Percentiles rank a stretch among this genome's conserved stretches.
phyloP scores from a whole-genome alignment of 2,888 invertebrate species.

The Mythimna albipuncta region DNA sequence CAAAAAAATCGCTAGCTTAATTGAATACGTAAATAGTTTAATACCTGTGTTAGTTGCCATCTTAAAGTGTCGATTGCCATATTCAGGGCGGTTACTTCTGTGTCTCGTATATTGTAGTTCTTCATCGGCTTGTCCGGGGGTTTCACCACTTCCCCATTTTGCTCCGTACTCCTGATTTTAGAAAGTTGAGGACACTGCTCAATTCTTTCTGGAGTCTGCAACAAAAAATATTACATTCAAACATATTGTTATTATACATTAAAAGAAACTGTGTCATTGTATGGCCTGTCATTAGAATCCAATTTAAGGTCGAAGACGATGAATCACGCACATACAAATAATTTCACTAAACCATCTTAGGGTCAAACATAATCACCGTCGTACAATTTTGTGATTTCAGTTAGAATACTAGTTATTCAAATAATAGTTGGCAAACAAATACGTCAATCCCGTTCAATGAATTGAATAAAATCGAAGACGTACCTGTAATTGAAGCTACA shows the following conservation, averaged over 20 bases:
- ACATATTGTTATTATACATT: conserved; percentile 36
- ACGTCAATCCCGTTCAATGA: conserved; percentile 2
- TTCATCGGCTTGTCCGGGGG: conserved; percentile 72
- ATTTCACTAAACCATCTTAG: conserved; percentile 73
- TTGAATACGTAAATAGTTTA: background rate
- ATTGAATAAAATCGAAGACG: conserved; percentile 38
- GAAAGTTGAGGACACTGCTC: conserved; percentile 82
- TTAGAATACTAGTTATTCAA: conserved; percentile 8
- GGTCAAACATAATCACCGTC: conserved; percentile 62
- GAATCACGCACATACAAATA: conserved; percentile 71
- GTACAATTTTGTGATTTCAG: conserved; percentile 65
- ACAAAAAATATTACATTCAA: conserved; percentile 65
- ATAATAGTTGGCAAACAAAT: conserved; percentile 27
- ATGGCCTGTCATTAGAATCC: conserved; percentile 69
- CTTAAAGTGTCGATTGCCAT: conserved; percentile 93
- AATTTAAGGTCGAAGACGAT: conserved; percentile 68
- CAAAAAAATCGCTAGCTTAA: conserved; percentile 61
- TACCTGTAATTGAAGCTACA: conserved; percentile 23
- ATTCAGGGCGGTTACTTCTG: conserved; percentile 90
- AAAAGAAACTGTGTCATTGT: conserved; percentile 66
- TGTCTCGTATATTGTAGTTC: conserved; percentile 75
- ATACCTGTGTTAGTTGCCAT: conserved; percentile 94
- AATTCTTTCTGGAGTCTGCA: conserved; percentile 85
- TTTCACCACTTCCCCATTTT: conserved; percentile 74
- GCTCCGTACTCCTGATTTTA: conserved; percentile 75